Evolutionary conservation across 2,888 invertebrate species (phyloP).

Genomic region (Eumacrocentrus americanus): DNA sequence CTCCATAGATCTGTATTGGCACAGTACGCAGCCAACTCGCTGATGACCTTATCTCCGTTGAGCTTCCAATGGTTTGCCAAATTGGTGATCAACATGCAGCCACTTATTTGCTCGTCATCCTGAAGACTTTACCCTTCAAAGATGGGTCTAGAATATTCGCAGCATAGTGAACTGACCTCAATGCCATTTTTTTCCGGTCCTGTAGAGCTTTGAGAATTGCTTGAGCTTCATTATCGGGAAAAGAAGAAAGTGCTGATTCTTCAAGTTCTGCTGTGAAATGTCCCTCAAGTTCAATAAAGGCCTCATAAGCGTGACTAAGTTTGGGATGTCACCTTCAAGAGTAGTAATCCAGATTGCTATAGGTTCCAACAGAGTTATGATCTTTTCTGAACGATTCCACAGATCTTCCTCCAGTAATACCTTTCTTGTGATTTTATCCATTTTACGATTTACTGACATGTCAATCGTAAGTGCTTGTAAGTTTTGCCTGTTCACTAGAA

Average conservation of each 20-base stretch:
- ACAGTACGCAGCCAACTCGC: neutral
- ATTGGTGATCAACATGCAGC: too few relatives aligned
- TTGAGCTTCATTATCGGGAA: neutral
- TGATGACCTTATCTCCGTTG: neutral
- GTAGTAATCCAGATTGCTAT: constrained; percentile 17
- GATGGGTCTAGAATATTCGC: constrained; percentile 31
- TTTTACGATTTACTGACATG: constrained; percentile 28
- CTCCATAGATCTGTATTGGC: neutral
- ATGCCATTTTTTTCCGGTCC: constrained; percentile 14
- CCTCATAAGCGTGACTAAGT: constrained; percentile 21
- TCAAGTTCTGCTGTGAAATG: constrained; percentile 8
- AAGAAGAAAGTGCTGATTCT: neutral
- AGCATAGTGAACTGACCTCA: constrained; percentile 30
- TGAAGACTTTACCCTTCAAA: constrained; percentile 14
- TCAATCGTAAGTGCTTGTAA: too few relatives aligned
- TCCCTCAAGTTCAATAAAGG: constrained; percentile 20
- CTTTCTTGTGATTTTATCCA: constrained; percentile 22
- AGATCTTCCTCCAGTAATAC: constrained; percentile 17
- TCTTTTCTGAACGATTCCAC: constrained; percentile 10
- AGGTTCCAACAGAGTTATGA: constrained; percentile 16
- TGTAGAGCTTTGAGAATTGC: neutral
- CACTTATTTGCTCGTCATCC: constrained; percentile 11
- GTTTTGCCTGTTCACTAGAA: too few relatives aligned
- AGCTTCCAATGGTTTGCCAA: neutral
- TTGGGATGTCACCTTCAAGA: constrained; percentile 17